Evolutionary conservation across 1,140 invertebrate genomes (phyloP).

Genomic region (Eubasilissa regina): DNA sequence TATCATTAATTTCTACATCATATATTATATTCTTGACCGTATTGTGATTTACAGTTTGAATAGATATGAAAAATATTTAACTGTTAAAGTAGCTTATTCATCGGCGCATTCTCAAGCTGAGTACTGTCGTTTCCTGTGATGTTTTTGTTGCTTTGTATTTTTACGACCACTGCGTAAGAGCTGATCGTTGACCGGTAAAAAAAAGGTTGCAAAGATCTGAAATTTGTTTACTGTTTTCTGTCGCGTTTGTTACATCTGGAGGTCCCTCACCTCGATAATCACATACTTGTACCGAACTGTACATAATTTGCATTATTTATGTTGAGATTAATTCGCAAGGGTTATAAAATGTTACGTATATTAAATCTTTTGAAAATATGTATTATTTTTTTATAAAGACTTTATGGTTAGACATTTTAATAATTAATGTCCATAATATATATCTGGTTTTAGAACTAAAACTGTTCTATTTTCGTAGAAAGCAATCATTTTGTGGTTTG

Average conservation of each 20-base stretch:
- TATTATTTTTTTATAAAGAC: too few relatives aligned
- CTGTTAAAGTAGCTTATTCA: background rate
- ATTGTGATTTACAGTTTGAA: too few relatives aligned
- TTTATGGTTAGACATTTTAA: too few relatives aligned
- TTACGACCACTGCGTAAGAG: slow-evolving; percentile 26
- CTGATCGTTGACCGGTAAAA: background rate
- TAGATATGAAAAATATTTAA: too few relatives aligned
- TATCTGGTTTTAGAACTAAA: too few relatives aligned
- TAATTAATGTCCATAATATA: too few relatives aligned
- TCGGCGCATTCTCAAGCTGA: background rate
- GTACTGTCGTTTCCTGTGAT: slow-evolving; percentile 11
- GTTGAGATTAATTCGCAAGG: background rate
- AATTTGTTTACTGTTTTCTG: slow-evolving; percentile 19
- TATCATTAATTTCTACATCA: too few relatives aligned
- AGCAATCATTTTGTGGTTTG: too few relatives aligned
- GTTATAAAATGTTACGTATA: too few relatives aligned
- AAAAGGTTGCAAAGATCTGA: slow-evolving; percentile 4
- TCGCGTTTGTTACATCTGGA: background rate
- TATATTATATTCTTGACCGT: too few relatives aligned
- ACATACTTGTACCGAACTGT: background rate
- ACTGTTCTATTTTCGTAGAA: too few relatives aligned
- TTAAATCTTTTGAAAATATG: too few relatives aligned
- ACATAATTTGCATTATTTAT: background rate
- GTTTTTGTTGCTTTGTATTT: slow-evolving; percentile 20
- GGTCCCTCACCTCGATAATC: slow-evolving; percentile 9